These are phyloP conservation scores for Rhynchophorus ferrugineus DNA, from an alignment of 1,140 invertebrate species.

Conservation along the genomic window DNA sequence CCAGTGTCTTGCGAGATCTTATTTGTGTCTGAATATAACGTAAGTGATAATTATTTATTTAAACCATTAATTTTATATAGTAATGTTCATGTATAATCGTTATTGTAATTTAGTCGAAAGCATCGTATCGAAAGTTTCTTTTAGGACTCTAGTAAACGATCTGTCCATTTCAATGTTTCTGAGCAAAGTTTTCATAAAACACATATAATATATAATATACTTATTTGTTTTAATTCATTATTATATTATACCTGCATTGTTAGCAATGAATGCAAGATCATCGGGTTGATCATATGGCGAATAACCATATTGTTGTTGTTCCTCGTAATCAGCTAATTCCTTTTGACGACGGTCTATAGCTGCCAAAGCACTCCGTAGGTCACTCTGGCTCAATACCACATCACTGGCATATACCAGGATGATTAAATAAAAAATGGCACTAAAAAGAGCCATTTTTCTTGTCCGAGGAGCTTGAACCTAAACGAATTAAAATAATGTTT, in stretches of 20 bases:
- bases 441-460: constrained; percentile 4
- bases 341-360: constrained; percentile 44
- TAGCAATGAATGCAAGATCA: constrained; percentile 26
- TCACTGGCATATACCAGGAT: constrained; percentile 1
- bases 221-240: no score
- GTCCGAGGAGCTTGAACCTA: background rate
- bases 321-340: constrained; percentile 29
- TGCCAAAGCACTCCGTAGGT: constrained; percentile 41
- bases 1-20: no score
- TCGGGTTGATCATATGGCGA: constrained; percentile 23
- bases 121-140: no score
- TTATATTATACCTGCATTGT: constrained; percentile 16
- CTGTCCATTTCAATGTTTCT: no score
- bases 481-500: constrained; percentile 1
- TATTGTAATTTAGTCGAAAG: no score
- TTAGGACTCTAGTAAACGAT: no score
- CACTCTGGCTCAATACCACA: constrained; percentile 30
- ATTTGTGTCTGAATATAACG: no score
- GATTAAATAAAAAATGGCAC: constrained; percentile 1
- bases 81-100: no score
- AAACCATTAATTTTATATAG: no score
- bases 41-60: no score
- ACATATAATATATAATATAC: no score
- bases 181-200: no score
- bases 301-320: constrained; percentile 27